Conservation (phyloP, 2,113 vertebrate species). For the Nothocercus nigrocapillus region DNA sequence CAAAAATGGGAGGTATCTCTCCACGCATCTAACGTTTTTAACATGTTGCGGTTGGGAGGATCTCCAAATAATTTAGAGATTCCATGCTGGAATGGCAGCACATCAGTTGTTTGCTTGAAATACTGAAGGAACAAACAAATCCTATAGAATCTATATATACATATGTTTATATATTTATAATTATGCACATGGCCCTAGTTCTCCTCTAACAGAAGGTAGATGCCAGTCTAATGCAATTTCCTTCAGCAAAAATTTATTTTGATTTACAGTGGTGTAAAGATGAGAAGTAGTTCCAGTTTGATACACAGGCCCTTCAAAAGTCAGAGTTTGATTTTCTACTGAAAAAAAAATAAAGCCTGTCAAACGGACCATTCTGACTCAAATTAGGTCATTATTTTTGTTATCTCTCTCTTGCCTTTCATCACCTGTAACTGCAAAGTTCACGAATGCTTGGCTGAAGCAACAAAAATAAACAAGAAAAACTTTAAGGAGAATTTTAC, state of each 20-base stretch:
- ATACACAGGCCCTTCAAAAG: not conserved
- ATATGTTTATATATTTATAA: not conserved
- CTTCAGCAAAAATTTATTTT: not conserved
- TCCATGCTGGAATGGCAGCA: not conserved
- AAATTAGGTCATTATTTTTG: not conserved
- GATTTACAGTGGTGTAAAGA: not conserved
- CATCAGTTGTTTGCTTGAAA: slow-evolving; percentile 17
- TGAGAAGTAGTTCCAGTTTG: not conserved
- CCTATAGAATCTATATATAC: not conserved
- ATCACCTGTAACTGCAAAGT: not conserved
- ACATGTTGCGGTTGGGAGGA: not conserved
- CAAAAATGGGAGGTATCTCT: not conserved
- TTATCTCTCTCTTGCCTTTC: not conserved
- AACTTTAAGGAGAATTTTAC: not conserved
- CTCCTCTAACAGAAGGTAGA: not conserved
- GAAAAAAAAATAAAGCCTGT: not conserved
- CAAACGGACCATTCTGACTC: not conserved
- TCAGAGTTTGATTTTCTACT: not conserved
- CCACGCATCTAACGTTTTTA: not conserved
- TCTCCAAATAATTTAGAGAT: slow-evolving; percentile 25
- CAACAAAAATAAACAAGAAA: slow-evolving; percentile 12
- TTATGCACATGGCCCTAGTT: not conserved
- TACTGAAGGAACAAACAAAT: not conserved
- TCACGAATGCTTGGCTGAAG: not conserved
- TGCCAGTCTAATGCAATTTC: not conserved